Base-by-base conservation (phyloP, 2,797 vertebrate genomes). In the Sciurus carolinensis region DNA sequence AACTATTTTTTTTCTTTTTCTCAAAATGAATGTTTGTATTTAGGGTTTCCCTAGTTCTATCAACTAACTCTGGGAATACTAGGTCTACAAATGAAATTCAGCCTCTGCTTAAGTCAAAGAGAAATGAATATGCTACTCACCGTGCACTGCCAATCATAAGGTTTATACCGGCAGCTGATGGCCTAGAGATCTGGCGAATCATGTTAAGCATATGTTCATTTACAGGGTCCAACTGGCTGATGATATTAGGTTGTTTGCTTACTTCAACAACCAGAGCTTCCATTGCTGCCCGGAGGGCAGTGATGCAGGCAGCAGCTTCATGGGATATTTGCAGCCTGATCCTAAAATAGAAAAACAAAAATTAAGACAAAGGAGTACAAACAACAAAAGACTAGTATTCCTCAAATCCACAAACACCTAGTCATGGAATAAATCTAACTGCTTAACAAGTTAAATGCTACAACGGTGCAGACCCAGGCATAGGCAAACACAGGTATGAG, bases 261-360 rank as follows among this genome's bases (percentile, higher is more conserved):
- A 99, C 99, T 50, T 99, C 99, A 87, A 99, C 99, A 81, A 99
- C 99, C 39, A 99, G 98, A 10, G 99, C 99, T 98, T 99, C 99
- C 98, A 99, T 97, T 0, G 98, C 99, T 0, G 99, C 99, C 30
- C 99, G 98, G 87, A 99, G 98, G 3, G 98, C 99, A 0, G 98
- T 98, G 72, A 99, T 96, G 44, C 98, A 99, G 2, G 99, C 99
- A 0, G 99, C 99, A 10, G 98, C 98, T 0, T 95, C 54, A 47
- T 99, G 99, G 0, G 98, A 96, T 57, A 99, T 98, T 95, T 93
- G 98, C 83, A 99, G 98, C 96, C 99, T 99, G 98, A 99, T 99
- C 99, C 99, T 99, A 92, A 66, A 26, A 64, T 11, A 44, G n/a
- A 52, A 91, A 92, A 50, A 64, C 0, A n/a, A 66, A 62, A 75